Conservation (phyloP, 2,113 vertebrate genomes). For the Myrmophylax atrothorax region DNA sequence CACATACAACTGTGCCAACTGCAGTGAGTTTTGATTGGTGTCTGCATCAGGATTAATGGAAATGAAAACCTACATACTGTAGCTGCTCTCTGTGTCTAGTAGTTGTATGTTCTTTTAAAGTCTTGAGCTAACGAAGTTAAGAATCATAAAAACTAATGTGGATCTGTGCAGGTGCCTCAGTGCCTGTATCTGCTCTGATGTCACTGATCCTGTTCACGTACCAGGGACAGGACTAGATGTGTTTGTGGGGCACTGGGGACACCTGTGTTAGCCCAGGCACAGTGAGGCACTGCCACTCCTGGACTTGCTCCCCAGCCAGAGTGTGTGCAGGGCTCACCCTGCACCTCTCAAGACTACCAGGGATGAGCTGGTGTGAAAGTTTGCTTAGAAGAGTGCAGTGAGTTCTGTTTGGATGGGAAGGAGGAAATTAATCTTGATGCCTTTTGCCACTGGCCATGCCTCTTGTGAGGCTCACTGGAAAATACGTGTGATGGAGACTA, state of each 20-base stretch:
- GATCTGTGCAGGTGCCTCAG: neutral
- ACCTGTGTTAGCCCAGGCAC: neutral
- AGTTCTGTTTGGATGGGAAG: neutral
- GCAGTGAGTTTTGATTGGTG: neutral
- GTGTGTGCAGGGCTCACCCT: neutral
- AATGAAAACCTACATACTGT: neutral
- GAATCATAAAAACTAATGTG: neutral
- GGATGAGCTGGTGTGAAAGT: neutral
- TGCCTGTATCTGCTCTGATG: neutral
- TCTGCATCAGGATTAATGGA: neutral
- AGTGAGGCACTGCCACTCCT: neutral
- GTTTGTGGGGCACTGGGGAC: rapidly evolving
- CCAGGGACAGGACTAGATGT: too few relatives aligned
- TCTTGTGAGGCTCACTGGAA: neutral
- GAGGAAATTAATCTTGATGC: neutral
- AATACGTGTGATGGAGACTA: neutral
- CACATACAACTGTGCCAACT: neutral
- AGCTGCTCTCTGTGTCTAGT: neutral
- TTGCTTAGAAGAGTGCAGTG: neutral
- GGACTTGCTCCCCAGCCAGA: neutral
- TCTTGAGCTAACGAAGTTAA: neutral
- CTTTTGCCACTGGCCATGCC: neutral
- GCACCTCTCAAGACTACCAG: neutral
- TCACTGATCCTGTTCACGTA: rapidly evolving
- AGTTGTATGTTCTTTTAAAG: neutral